Percentiles rank a stretch among this genome's conserved stretches.
phyloP scores from a whole-genome alignment of 2,888 invertebrate species.

The Bellardia pandia region DNA sequence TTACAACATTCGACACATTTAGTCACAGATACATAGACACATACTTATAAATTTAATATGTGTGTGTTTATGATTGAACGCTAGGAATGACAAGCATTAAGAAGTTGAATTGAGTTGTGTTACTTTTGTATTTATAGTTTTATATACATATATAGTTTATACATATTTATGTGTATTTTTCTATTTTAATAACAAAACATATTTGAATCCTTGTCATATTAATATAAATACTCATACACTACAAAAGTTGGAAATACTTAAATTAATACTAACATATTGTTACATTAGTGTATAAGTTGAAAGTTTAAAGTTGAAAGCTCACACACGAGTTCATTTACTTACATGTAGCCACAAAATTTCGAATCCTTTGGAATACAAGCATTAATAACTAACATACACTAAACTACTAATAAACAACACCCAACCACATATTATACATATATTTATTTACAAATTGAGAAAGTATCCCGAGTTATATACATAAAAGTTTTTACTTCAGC shows the following conservation, averaged over 20 bases:
- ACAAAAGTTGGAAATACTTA: not conserved
- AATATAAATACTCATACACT: slow-evolving; percentile 18
- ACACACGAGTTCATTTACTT: not conserved
- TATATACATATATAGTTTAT: too few relatives aligned
- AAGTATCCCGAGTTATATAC: slow-evolving; percentile 2
- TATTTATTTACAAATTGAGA: not conserved
- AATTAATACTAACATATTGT: slow-evolving; percentile 11
- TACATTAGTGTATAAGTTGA: slow-evolving; percentile 18
- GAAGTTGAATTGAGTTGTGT: slow-evolving; percentile 29
- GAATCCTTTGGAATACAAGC: slow-evolving; percentile 58
- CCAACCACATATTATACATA: not conserved
- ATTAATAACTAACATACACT: slow-evolving; percentile 24
- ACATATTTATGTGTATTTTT: slow-evolving; percentile 36
- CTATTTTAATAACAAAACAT: slow-evolving; percentile 35
- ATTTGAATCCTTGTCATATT: slow-evolving; percentile 3
- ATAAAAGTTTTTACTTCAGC: not conserved
- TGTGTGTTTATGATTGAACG: slow-evolving; percentile 40
- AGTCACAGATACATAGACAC: slow-evolving; percentile 5
- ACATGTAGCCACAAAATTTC: not conserved
- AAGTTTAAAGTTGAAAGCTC: slow-evolving; percentile 10
- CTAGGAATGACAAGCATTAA: slow-evolving; percentile 11
- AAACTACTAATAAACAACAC: not conserved
- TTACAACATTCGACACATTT: slow-evolving; percentile 45
- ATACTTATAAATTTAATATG: slow-evolving; percentile 1
- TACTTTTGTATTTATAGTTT: slow-evolving; percentile 15